Conservation (phyloP, 1,140 invertebrate genomes). For the Ips typographus region DNA sequence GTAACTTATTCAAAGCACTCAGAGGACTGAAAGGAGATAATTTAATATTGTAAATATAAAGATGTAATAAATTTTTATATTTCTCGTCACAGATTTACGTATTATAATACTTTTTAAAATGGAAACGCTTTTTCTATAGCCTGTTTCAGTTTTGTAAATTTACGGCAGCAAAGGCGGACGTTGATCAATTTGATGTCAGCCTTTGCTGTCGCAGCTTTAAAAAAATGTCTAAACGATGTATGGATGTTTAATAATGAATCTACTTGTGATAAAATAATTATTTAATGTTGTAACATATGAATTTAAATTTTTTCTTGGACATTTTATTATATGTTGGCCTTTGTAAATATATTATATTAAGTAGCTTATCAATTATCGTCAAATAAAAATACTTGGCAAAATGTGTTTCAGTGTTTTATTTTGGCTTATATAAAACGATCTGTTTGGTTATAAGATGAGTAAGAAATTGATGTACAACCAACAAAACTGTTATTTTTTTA, state of each 20-base stretch:
- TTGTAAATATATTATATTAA: slow-evolving; percentile 35
- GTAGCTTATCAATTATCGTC: slow-evolving; percentile 24
- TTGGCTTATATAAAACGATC: neutral
- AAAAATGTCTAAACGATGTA: slow-evolving; percentile 20
- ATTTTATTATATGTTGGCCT: slow-evolving; percentile 36
- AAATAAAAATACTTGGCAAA: slow-evolving; percentile 7
- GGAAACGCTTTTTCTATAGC: neutral
- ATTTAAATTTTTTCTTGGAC: slow-evolving; percentile 27
- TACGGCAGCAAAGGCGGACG: too few relatives aligned
- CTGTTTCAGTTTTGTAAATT: neutral
- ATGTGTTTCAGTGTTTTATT: neutral
- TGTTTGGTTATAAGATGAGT: neutral
- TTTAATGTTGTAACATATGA: slow-evolving; percentile 32
- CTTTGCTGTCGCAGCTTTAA: neutral
- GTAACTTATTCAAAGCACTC: neutral
- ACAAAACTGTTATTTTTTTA: too few relatives aligned
- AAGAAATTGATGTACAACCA: too few relatives aligned
- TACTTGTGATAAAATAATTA: slow-evolving; percentile 34
- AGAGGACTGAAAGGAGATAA: slow-evolving; percentile 1
- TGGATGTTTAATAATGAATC: slow-evolving; percentile 29
- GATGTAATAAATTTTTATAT: slow-evolving; percentile 7
- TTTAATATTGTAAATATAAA: slow-evolving; percentile 2
- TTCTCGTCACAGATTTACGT: neutral
- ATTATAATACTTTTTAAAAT: too few relatives aligned
- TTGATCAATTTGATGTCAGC: too few relatives aligned